phyloP scores from a whole-genome alignment of 1,140 invertebrate species.

The Triops longicaudatus region DNA sequence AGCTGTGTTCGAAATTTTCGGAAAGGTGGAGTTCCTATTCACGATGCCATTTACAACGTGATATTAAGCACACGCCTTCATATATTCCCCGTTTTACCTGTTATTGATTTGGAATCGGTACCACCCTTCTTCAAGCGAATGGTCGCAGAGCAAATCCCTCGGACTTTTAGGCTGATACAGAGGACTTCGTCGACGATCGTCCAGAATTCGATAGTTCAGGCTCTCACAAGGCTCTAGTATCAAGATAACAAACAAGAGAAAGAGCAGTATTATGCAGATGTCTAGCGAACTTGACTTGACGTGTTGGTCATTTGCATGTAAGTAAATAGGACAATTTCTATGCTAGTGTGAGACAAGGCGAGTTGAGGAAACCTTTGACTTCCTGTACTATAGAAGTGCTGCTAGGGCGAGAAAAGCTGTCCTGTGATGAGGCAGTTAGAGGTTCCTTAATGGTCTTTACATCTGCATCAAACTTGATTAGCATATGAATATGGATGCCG shows the following conservation, averaged over 20 bases:
- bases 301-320: neutral
- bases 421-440: neutral
- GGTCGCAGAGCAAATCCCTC: conserved; percentile 30
- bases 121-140: conserved; percentile 25
- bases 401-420: neutral
- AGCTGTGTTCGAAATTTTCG: neutral
- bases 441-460: neutral
- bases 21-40: neutral
- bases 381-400: conserved; percentile 5
- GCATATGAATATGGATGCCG: conserved; percentile 14
- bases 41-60: neutral
- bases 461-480: conserved; percentile 12
- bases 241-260: conserved; percentile 24
- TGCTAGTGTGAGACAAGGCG: neutral
- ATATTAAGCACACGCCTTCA: neutral
- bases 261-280: neutral
- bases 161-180: conserved; percentile 29
- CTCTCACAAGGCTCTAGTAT: conserved; percentile 27
- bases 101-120: conserved; percentile 30
- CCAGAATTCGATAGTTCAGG: conserved; percentile 23
- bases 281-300: neutral
- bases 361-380: neutral
- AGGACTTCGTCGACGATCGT: conserved; percentile 29
- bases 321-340: neutral
- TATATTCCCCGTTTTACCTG: conserved; percentile 22